A percentile compares a stretch with the other conserved stretches of the same genome.
Conservation (phyloP, 2,888 invertebrate genomes). For the Cylloceria caligata region DNA sequence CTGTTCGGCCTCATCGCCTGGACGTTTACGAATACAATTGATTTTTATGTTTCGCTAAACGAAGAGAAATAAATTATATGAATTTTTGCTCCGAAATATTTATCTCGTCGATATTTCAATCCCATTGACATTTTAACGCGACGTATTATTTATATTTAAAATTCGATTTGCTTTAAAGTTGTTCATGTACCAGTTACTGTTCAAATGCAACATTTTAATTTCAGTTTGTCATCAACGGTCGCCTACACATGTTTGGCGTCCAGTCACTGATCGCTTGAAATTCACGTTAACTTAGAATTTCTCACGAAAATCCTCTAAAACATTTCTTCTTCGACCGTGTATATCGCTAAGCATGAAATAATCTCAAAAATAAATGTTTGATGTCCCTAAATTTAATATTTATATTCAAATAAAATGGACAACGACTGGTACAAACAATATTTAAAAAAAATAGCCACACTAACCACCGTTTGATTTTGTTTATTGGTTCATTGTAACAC, state of each 20-base stretch:
- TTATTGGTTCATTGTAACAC: slow-evolving; percentile 23
- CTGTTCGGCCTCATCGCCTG: slow-evolving; percentile 49
- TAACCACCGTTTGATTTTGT: slow-evolving; percentile 20
- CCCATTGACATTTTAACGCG: not conserved
- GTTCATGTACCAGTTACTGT: not conserved
- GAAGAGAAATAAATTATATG: slow-evolving; percentile 71
- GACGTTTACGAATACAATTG: slow-evolving; percentile 57
- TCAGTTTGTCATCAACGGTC: too few species aligned
- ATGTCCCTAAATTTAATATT: too few species aligned
- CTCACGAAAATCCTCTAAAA: too few species aligned
- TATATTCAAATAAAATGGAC: not conserved
- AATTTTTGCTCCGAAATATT: slow-evolving; percentile 65
- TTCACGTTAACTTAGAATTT: not conserved
- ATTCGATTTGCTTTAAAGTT: not conserved
- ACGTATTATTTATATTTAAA: not conserved
- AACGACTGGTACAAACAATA: not conserved
- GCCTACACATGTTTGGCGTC: too few species aligned
- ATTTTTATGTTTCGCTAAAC: slow-evolving; percentile 63
- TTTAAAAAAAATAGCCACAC: not conserved
- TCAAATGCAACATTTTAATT: too few species aligned
- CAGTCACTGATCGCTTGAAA: not conserved
- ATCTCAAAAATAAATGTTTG: too few species aligned
- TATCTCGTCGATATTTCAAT: not conserved
- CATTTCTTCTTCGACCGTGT: too few species aligned
- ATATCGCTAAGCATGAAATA: too few species aligned